Base-by-base conservation (phyloP, 2,797 vertebrate genomes). In the Echeneis naucrates region DNA sequence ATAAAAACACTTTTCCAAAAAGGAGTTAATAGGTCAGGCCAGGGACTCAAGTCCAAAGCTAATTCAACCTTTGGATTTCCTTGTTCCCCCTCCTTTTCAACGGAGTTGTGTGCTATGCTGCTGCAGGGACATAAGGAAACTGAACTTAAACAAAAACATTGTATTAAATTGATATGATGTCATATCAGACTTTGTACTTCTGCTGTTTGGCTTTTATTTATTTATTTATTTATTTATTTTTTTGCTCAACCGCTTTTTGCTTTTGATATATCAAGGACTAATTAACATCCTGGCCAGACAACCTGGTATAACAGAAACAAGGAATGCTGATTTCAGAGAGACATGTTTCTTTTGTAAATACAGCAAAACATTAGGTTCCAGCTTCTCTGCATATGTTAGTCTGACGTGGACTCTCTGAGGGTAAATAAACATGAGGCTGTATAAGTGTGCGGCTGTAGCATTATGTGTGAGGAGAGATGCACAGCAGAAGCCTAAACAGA, bases 401-500 rank as follows among this genome's bases (percentile, higher is more conserved):
- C 19, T 27, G 26, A 33, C 44, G 58, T 21, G 19, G 24, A 24
- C 37, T 12, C 45, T 59, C 40, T 51, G 64, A 33, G 62, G 54
- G 60, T 52, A 48, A 71, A 75, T 63, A 44, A 53, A 62, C 24
- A 58, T 14, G 53, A 66, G 68, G 47, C 57, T 69, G 57, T 74
- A 38, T 77, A 81, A 27, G 51, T 32, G 5, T 13, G 7, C 38
- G 21, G 57, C 42, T 35, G 4, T 51, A 6, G 16, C 53, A 24
- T 26, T 48, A 9, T 26, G 32, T 4, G 5, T 35, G 70, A 57
- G 23, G 23, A 68, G 66, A 58, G 66, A 87, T 57, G 24, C 26
- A 55, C 14, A 66, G 51, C 32, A 7, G 54, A 57, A 44, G 11
- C 58, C 33, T 69, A 63, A 83, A 80, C 48, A 70, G 73, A n/a